A percentile compares a stretch with the other conserved stretches of the same genome.
These are phyloP conservation scores for Drosophila kepulauana DNA, from an alignment of 1,140 invertebrate species.

Conservation along the genomic window DNA sequence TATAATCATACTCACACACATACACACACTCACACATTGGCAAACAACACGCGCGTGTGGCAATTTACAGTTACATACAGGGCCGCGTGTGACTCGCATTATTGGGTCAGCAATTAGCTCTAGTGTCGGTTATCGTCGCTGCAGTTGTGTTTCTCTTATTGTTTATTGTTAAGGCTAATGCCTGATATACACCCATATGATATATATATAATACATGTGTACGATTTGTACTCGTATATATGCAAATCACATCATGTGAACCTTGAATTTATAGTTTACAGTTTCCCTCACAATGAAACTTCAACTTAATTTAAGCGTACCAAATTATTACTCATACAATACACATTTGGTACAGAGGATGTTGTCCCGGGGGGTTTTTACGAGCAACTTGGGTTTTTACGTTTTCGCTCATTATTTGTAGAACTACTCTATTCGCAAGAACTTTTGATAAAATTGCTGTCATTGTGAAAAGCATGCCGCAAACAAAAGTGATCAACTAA, in stretches of 20 bases:
- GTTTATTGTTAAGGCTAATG: constrained; percentile 15
- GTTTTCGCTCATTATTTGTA: constrained; percentile 2
- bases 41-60: constrained; percentile 63
- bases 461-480: not conserved
- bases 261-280: constrained; percentile 19
- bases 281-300: constrained; percentile 4
- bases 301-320: not conserved
- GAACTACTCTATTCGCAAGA: not conserved
- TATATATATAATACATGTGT: not conserved
- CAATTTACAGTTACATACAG: constrained; percentile 60
- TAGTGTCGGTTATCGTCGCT: constrained; percentile 21
- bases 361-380: not conserved
- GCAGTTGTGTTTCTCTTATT: not conserved
- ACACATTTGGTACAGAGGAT: not conserved
- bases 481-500: not conserved
- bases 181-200: constrained; percentile 4
- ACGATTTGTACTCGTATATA: not conserved
- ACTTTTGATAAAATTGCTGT: not conserved
- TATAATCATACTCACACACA: constrained; percentile 4
- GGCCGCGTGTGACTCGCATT: constrained; percentile 63
- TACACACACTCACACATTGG: constrained; percentile 25
- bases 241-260: constrained; percentile 8
- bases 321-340: constrained; percentile 14
- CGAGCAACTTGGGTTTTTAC: constrained; percentile 11
- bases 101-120: constrained; percentile 76